phyloP scores from a whole-genome alignment of 2,888 invertebrate genomes.

The Pseudeuparius sepicola region DNA sequence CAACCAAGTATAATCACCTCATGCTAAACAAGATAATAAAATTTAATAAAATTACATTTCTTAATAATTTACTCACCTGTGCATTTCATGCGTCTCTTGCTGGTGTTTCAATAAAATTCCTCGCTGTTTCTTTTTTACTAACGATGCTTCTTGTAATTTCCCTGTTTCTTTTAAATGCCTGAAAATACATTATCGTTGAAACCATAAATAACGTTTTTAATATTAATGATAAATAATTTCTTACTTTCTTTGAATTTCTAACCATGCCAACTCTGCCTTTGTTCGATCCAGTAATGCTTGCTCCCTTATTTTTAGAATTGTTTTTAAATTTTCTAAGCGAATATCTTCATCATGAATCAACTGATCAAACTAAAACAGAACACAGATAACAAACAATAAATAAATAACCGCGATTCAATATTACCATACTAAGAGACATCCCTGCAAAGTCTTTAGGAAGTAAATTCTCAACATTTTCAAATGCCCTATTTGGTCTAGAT shows the following conservation, averaged over 20 bases:
- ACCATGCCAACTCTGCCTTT: slow-evolving; percentile 51
- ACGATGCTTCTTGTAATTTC: slow-evolving; percentile 44
- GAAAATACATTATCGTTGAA: slow-evolving; percentile 19
- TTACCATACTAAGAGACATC: slow-evolving; percentile 35
- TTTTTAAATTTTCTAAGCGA: slow-evolving; percentile 53
- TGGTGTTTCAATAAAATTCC: slow-evolving; percentile 54
- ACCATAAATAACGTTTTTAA: slow-evolving; percentile 1
- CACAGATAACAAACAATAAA: slow-evolving; percentile 1
- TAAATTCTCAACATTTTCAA: slow-evolving; percentile 19
- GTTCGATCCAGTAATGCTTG: slow-evolving; percentile 57
- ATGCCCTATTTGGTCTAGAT: too few species aligned
- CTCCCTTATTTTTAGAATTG: slow-evolving; percentile 55
- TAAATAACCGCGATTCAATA: too few species aligned
- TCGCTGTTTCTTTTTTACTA: slow-evolving; percentile 58
- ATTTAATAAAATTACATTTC: too few species aligned
- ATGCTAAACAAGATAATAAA: too few species aligned
- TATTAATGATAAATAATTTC: slow-evolving; percentile 7
- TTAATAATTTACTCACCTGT: slow-evolving; percentile 47
- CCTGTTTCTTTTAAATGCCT: slow-evolving; percentile 47
- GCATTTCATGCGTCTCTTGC: slow-evolving; percentile 58
- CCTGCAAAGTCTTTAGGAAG: slow-evolving; percentile 27
- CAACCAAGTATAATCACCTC: too few species aligned
- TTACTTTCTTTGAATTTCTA: slow-evolving; percentile 54
- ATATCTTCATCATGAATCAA: slow-evolving; percentile 58
- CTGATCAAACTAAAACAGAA: slow-evolving; percentile 43